A percentile compares a stretch with the other conserved stretches of the same genome.
Conservation (phyloP, 1,140 invertebrate genomes). For the Orchesella cincta region DNA sequence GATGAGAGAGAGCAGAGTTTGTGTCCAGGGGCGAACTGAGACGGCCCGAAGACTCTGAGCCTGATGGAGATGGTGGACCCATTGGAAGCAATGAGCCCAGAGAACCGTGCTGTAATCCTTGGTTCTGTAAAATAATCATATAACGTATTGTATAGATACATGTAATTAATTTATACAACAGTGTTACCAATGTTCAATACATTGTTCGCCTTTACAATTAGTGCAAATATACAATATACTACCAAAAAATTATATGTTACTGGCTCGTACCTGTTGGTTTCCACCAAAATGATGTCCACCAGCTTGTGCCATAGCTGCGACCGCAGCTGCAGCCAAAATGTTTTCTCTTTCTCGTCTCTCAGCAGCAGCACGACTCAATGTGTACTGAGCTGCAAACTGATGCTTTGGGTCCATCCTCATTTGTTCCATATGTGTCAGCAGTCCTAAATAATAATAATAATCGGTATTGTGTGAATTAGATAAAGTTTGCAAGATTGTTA, state of each 20-base stretch:
- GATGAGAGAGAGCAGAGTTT: constrained; percentile 45
- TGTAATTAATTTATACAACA: too few relatives aligned
- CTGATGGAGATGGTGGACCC: constrained; percentile 49
- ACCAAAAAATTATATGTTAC: background rate
- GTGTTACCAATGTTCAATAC: too few relatives aligned
- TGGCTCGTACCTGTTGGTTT: constrained; percentile 49
- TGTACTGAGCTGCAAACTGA: constrained; percentile 91
- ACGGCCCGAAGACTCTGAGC: constrained; percentile 50
- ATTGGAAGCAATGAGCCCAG: constrained; percentile 48
- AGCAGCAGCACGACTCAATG: constrained; percentile 83
- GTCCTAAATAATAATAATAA: constrained; percentile 71
- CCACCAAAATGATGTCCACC: constrained; percentile 45
- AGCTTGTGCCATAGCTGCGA: constrained; percentile 57
- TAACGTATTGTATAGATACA: too few relatives aligned
- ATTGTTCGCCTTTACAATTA: too few relatives aligned
- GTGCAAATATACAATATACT: too few relatives aligned
- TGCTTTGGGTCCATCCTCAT: constrained; percentile 96
- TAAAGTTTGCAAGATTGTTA: background rate
- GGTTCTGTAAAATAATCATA: constrained; percentile 67
- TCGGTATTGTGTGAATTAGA: too few relatives aligned
- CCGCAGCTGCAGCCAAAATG: constrained; percentile 68
- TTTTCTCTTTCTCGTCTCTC: constrained; percentile 81
- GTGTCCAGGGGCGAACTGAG: constrained; percentile 50
- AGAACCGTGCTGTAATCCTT: constrained; percentile 64
- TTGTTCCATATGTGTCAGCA: constrained; percentile 91